Percentiles rank a stretch among this genome's conserved stretches.
These are phyloP conservation scores for Esox masquinongy DNA, from an alignment of 2,797 vertebrate species.

Conservation along the genomic window DNA sequence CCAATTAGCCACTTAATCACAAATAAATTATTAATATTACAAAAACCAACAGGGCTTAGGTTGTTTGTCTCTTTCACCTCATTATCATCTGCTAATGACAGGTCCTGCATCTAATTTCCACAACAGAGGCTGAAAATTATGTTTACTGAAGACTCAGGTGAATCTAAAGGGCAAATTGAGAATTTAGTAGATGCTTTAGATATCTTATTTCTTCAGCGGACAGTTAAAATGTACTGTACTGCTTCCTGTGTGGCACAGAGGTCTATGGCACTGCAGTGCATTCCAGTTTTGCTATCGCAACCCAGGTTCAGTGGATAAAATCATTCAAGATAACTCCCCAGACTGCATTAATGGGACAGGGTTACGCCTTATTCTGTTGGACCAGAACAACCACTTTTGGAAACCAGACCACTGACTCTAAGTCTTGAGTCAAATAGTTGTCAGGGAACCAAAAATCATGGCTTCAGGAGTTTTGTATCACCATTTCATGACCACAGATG, in stretches of 20 bases:
- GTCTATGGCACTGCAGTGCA: no score
- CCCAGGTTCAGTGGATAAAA: constrained; percentile 35
- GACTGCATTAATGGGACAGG: constrained; percentile 50
- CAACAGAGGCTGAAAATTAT: constrained; percentile 61
- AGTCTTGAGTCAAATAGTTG: constrained; percentile 63
- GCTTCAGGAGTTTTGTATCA: constrained; percentile 32
- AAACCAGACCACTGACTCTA: constrained; percentile 41
- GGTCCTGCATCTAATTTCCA: constrained; percentile 77
- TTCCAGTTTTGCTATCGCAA: no score
- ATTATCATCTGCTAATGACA: constrained; percentile 80
- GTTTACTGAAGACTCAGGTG: constrained; percentile 57
- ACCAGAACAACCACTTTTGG: constrained; percentile 39
- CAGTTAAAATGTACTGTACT: constrained; percentile 20
- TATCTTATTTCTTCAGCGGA: constrained; percentile 20
- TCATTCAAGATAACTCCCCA: constrained; percentile 44
- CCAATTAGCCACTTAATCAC: constrained; percentile 81
- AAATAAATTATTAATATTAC: constrained; percentile 81
- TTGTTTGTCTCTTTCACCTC: constrained; percentile 79
- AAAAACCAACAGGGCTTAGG: constrained; percentile 79
- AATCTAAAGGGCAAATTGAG: constrained; percentile 51
- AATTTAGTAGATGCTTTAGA: constrained; percentile 10
- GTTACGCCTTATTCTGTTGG: constrained; percentile 30
- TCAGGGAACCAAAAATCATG: constrained; percentile 55
- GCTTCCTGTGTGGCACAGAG: no score
- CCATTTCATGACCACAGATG: constrained; percentile 30